Conservation (phyloP, 2,113 vertebrate species). For the Dendropsophus ebraccatus region DNA sequence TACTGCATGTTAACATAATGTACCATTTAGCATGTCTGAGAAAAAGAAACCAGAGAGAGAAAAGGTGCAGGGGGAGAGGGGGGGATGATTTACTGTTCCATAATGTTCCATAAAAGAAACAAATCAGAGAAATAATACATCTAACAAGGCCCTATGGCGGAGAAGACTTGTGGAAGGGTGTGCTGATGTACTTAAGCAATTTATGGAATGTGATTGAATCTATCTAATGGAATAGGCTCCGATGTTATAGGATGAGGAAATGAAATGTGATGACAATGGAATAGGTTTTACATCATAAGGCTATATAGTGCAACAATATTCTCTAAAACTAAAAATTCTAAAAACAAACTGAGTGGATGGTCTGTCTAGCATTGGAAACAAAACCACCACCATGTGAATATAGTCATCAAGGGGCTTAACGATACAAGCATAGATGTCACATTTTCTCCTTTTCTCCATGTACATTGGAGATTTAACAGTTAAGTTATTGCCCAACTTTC, state of each 20-base stretch:
- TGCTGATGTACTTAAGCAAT: not conserved
- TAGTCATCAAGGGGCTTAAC: not conserved
- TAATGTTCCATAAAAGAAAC: not conserved
- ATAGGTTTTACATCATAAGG: constrained; percentile 7
- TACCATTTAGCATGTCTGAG: constrained; percentile 29
- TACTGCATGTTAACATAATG: constrained; percentile 59
- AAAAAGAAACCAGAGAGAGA: not conserved
- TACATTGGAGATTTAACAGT: not conserved
- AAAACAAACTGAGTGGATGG: not conserved
- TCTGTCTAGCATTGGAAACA: not conserved
- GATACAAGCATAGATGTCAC: not conserved
- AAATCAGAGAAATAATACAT: not conserved
- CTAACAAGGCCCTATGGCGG: not conserved
- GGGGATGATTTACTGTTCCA: constrained; percentile 11
- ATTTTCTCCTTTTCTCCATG: not conserved
- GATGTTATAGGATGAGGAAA: not conserved
- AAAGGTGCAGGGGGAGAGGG: not conserved
- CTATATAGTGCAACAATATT: constrained; percentile 44
- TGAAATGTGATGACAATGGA: not conserved
- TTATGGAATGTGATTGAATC: not conserved
- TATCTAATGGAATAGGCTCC: not conserved
- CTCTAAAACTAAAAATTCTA: not conserved
- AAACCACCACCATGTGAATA: not conserved
- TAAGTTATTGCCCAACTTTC: not conserved
- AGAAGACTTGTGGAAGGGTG: constrained; percentile 5